A percentile compares a stretch with the other conserved stretches of the same genome.
Conservation (phyloP, 1,140 invertebrate genomes). For the Brachystomella parvula region DNA sequence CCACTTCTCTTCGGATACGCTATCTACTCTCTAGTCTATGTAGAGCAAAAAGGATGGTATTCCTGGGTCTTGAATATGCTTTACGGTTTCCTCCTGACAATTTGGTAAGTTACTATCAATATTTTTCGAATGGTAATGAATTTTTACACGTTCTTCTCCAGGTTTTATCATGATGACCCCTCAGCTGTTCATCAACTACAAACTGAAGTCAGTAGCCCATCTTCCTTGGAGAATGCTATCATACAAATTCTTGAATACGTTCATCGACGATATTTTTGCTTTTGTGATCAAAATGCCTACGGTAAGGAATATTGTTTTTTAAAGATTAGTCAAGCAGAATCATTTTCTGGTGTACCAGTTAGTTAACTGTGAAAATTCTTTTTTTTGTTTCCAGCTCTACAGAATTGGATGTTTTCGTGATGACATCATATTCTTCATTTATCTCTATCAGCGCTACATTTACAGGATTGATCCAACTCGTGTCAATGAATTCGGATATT, state of each 20-base stretch:
- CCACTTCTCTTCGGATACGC: constrained; percentile 87
- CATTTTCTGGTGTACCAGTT: too few relatives aligned
- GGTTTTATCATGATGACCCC: constrained; percentile 99
- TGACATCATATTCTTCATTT: constrained; percentile 97
- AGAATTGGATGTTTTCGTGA: constrained; percentile 78
- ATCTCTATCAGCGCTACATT: constrained; percentile 96
- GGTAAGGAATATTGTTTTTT: constrained; percentile 60
- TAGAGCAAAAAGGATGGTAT: constrained; percentile 99
- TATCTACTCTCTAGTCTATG: constrained; percentile 91
- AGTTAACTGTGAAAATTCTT: constrained; percentile 5
- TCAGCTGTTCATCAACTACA: constrained; percentile 98
- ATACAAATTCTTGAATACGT: constrained; percentile 99
- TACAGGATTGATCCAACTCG: constrained; percentile 90
- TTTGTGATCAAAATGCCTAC: constrained; percentile 99
- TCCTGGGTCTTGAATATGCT: constrained; percentile 79
- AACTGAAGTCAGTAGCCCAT: constrained; percentile 97
- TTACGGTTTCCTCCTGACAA: constrained; percentile 94
- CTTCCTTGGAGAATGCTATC: constrained; percentile 99
- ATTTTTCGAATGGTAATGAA: neutral
- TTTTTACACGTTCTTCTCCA: constrained; percentile 39
- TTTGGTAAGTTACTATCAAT: constrained; percentile 59
- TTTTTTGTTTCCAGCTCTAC: constrained; percentile 62
- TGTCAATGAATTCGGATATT: constrained; percentile 86
- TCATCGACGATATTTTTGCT: constrained; percentile 99
- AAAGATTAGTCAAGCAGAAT: too few relatives aligned